These are phyloP conservation scores for Maniola hyperantus DNA, from an alignment of 2,888 invertebrate species.

Conservation along the genomic window DNA sequence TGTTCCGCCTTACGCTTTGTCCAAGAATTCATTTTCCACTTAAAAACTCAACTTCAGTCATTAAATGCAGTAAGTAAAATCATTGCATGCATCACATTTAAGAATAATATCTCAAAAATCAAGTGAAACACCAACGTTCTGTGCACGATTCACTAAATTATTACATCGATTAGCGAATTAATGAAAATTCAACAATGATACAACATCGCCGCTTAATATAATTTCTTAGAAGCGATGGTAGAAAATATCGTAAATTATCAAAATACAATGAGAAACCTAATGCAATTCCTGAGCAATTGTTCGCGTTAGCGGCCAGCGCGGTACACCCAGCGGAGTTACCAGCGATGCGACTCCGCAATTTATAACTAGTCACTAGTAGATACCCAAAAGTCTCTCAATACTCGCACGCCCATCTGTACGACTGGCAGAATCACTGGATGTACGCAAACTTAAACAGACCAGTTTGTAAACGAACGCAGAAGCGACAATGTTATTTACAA, in stretches of 20 bases:
- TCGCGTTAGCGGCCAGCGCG: constrained; percentile 47
- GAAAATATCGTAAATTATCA: constrained; percentile 64
- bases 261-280: constrained; percentile 68
- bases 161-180: constrained; percentile 62
- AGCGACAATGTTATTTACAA: constrained; percentile 67
- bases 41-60: constrained; percentile 74
- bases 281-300: constrained; percentile 79
- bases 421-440: constrained; percentile 37
- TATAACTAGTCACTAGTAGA: constrained; percentile 3
- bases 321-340: constrained; percentile 43
- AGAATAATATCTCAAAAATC: constrained; percentile 78
- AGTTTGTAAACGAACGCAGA: constrained; percentile 53
- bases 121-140: constrained; percentile 82
- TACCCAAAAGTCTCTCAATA: constrained; percentile 9
- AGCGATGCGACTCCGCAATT: constrained; percentile 1
- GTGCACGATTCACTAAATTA: constrained; percentile 77
- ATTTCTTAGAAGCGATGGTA: constrained; percentile 64
- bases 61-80: constrained; percentile 73
- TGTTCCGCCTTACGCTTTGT: constrained; percentile 49
- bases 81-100: constrained; percentile 72
- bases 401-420: neutral
- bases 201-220: constrained; percentile 60
- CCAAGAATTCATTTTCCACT: constrained; percentile 58
- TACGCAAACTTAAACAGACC: constrained; percentile 38
- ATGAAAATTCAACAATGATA: constrained; percentile 72